Percentiles rank a stretch among this genome's conserved stretches.
These are phyloP conservation scores for Menura novaehollandiae DNA, from an alignment of 2,113 vertebrate genomes.

Conservation along the genomic window DNA sequence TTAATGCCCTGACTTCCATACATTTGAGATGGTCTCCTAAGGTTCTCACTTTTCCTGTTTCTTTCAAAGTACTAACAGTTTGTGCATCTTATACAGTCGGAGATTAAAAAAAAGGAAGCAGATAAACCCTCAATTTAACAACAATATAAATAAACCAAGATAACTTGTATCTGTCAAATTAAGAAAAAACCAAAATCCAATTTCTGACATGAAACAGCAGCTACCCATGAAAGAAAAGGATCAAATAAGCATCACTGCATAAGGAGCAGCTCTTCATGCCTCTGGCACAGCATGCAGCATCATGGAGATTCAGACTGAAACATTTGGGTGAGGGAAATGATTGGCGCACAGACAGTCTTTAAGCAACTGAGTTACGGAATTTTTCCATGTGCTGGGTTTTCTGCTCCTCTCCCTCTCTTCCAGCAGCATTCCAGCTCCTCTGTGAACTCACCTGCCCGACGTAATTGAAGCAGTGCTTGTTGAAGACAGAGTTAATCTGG, in stretches of 20 bases:
- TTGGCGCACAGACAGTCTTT: background rate
- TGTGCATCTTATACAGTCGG: background rate
- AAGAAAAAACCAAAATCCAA: background rate
- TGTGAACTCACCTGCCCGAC: conserved; percentile 81
- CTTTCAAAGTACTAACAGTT: background rate
- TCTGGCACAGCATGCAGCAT: background rate
- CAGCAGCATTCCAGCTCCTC: background rate
- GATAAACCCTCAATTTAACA: background rate
- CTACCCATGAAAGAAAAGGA: background rate
- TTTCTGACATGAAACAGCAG: background rate
- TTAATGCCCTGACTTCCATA: background rate
- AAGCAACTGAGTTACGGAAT: background rate
- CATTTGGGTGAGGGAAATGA: background rate
- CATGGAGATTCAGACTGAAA: background rate
- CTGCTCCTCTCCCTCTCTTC: background rate
- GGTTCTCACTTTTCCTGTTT: background rate
- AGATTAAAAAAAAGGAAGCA: background rate
- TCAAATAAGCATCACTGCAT: background rate
- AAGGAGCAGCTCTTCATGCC: background rate
- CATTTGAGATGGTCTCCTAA: background rate
- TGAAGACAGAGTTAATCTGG: conserved; percentile 89
- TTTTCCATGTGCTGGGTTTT: rapidly evolving
- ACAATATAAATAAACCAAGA: background rate
- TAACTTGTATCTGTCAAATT: background rate
- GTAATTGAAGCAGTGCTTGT: conserved; percentile 87